Evolutionary conservation across 1,140 invertebrate genomes (phyloP).

Genomic region (Mycetomoellerius zeteki): DNA sequence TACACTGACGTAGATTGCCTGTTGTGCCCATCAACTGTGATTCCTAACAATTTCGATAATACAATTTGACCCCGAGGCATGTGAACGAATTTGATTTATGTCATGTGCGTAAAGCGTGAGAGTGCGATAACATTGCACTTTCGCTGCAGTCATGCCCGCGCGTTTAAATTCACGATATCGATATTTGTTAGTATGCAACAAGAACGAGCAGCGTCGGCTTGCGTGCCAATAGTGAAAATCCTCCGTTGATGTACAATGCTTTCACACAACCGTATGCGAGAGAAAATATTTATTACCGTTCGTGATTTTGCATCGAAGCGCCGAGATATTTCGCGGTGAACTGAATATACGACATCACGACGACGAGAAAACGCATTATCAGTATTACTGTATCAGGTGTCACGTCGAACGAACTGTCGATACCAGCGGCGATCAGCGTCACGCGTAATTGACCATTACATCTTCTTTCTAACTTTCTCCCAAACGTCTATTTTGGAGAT

Average conservation of each 20-base stretch:
- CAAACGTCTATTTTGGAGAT: slow-evolving; percentile 26
- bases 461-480: slow-evolving; percentile 33
- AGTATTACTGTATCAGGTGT: slow-evolving; percentile 35
- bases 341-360: slow-evolving; percentile 4
- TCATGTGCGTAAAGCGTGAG: slow-evolving; percentile 42
- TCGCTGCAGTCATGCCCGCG: slow-evolving; percentile 20
- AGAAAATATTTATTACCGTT: slow-evolving; percentile 29
- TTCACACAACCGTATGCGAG: no score
- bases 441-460: slow-evolving; percentile 41
- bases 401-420: slow-evolving; percentile 66
- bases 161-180: slow-evolving; percentile 30
- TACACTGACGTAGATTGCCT: neutral
- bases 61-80: slow-evolving; percentile 17
- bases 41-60: slow-evolving; percentile 51
- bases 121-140: slow-evolving; percentile 42
- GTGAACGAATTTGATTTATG: slow-evolving; percentile 34
- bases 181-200: neutral
- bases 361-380: slow-evolving; percentile 37
- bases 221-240: slow-evolving; percentile 17
- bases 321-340: neutral
- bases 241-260: neutral
- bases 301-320: neutral
- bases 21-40: neutral
- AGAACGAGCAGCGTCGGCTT: neutral
- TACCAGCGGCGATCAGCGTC: slow-evolving; percentile 59